Conservation (phyloP, 1,140 invertebrate genomes). For the Scaptomyza hsui region DNA sequence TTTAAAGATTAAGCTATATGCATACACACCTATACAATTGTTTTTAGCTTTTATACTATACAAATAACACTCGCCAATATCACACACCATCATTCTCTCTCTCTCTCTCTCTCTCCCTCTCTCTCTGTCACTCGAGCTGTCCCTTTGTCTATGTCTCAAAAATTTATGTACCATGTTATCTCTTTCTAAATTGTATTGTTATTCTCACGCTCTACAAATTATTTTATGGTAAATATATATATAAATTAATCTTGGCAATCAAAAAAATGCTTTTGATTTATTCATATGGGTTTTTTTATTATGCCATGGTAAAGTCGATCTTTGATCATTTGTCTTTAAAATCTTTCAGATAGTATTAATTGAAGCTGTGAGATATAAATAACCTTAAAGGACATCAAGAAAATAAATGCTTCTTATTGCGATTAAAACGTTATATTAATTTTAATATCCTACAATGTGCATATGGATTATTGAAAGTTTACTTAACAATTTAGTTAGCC, state of each 20-base stretch:
- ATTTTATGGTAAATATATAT: constrained; percentile 35
- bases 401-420: too few relatives aligned
- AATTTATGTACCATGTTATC: constrained; percentile 31
- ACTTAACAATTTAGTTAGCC: constrained; percentile 20
- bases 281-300: too few relatives aligned
- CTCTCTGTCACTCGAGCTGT: background rate
- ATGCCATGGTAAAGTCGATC: too few relatives aligned
- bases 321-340: too few relatives aligned
- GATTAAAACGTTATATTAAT: background rate
- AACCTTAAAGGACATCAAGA: too few relatives aligned
- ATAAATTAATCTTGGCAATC: constrained; percentile 28
- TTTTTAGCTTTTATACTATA: constrained; percentile 30
- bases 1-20: constrained; percentile 35
- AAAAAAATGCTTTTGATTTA: background rate
- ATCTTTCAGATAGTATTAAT: too few relatives aligned
- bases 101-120: background rate
- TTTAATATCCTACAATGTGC: background rate
- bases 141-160: background rate
- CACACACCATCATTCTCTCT: constrained; percentile 7
- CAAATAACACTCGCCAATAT: constrained; percentile 25
- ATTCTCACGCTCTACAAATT: constrained; percentile 29
- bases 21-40: constrained; percentile 3
- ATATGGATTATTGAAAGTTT: background rate
- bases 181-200: constrained; percentile 48
- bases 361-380: too few relatives aligned